Evolutionary conservation across 2,797 vertebrate species (phyloP).

Genomic region (Muscicapa comitata): DNA sequence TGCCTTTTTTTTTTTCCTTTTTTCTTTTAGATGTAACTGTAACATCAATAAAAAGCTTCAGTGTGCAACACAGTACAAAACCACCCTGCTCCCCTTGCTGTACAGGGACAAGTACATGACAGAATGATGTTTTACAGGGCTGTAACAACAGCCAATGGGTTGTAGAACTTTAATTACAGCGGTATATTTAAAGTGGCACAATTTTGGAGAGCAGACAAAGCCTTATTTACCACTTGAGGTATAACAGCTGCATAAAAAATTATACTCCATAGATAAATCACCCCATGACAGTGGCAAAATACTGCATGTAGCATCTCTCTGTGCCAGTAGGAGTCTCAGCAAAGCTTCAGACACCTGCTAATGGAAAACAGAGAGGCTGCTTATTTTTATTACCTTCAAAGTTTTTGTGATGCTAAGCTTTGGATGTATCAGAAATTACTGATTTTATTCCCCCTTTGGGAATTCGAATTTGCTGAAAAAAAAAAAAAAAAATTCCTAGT

Average conservation of each 20-base stretch:
- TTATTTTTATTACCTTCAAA: not conserved
- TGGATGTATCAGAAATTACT: not conserved
- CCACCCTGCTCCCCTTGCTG: not conserved
- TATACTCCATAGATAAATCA: constrained; percentile 18
- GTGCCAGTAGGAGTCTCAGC: not conserved
- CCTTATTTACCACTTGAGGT: constrained; percentile 25
- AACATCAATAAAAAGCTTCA: not conserved
- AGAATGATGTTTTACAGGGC: constrained; percentile 9
- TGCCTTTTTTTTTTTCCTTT: not conserved
- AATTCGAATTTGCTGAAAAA: not conserved
- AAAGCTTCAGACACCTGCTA: not conserved
- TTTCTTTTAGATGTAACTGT: not conserved
- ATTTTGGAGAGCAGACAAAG: not conserved
- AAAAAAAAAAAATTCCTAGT: not conserved
- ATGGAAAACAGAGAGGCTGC: not conserved
- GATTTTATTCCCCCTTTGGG: not conserved
- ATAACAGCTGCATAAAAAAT: constrained; percentile 32
- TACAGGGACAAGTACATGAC: not conserved
- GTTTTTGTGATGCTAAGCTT: not conserved
- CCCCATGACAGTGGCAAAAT: not conserved
- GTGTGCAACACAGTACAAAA: not conserved
- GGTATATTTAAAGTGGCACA: constrained; percentile 36
- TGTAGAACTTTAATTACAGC: constrained; percentile 6
- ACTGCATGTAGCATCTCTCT: not conserved
- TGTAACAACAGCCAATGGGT: not conserved